Conservation (phyloP, 2,113 vertebrate genomes). For the Hippolais icterina region DNA sequence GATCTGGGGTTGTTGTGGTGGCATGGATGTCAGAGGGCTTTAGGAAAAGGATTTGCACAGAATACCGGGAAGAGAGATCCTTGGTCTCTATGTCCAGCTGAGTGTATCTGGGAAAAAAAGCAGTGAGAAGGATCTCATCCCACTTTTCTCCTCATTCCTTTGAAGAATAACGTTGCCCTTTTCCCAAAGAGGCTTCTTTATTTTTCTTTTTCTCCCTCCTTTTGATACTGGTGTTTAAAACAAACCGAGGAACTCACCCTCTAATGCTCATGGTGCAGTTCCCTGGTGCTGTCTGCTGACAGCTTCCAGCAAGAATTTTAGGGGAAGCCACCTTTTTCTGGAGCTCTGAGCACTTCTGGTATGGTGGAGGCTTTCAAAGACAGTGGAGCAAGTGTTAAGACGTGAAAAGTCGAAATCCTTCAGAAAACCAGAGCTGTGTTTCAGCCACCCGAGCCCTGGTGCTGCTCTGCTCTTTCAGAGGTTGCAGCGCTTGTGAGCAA, state of each 20-base stretch:
- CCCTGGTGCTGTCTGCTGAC: neutral
- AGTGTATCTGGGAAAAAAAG: neutral
- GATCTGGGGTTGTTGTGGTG: neutral
- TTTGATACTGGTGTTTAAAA: neutral
- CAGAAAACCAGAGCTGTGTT: neutral
- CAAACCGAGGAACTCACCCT: neutral
- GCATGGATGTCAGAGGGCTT: neutral
- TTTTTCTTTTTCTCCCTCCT: accelerated
- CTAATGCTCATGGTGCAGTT: accelerated
- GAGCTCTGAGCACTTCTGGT: neutral
- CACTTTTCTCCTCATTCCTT: neutral
- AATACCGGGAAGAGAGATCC: neutral
- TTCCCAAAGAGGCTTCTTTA: neutral
- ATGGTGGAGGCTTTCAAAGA: neutral
- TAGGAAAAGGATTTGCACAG: neutral
- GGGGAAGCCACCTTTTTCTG: neutral
- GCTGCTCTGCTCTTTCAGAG: neutral
- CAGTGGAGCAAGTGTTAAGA: neutral
- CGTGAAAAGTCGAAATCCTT: neutral
- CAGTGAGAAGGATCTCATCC: neutral
- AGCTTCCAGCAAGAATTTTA: neutral
- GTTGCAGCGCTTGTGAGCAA: neutral
- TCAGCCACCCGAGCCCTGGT: neutral
- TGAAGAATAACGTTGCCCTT: neutral
- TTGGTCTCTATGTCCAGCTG: neutral